These are phyloP conservation scores for Drosophila sproati DNA, from an alignment of 1,140 invertebrate species.

Conservation along the genomic window DNA sequence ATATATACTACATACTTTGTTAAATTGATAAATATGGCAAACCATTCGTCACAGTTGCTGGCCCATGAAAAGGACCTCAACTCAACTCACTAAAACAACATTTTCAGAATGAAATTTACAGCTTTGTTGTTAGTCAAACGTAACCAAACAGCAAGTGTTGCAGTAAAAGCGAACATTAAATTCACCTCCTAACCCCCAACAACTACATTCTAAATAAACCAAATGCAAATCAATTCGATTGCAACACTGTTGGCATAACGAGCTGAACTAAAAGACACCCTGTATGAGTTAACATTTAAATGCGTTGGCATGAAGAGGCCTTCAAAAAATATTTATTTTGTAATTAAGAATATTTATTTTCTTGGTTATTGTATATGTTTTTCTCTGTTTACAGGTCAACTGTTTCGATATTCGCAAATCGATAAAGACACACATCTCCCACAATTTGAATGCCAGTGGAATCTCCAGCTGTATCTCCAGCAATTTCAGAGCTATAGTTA, in stretches of 20 bases:
- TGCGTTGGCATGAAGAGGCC: no score
- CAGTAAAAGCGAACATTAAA: background rate
- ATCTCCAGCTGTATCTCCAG: no score
- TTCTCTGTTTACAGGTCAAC: no score
- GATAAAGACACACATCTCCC: no score
- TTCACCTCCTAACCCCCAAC: no score
- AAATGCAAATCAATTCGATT: constrained; percentile 21
- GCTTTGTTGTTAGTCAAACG: constrained; percentile 71
- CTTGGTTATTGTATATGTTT: no score
- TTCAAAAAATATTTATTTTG: no score
- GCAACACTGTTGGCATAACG: background rate
- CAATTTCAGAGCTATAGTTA: no score
- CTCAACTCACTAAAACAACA: constrained; percentile 21
- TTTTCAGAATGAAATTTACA: constrained; percentile 59
- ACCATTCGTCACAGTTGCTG: constrained; percentile 58
- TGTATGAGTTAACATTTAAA: background rate
- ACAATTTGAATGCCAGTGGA: no score
- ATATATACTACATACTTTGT: background rate
- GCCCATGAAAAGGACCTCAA: constrained; percentile 50
- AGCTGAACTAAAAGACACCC: background rate
- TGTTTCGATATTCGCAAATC: no score
- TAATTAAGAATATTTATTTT: no score
- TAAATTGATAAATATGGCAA: constrained; percentile 19
- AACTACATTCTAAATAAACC: background rate
- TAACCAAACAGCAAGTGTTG: constrained; percentile 32